Evolutionary conservation across 1,140 invertebrate species (phyloP).

Genomic region (Stratiolaelaps scimitus): DNA sequence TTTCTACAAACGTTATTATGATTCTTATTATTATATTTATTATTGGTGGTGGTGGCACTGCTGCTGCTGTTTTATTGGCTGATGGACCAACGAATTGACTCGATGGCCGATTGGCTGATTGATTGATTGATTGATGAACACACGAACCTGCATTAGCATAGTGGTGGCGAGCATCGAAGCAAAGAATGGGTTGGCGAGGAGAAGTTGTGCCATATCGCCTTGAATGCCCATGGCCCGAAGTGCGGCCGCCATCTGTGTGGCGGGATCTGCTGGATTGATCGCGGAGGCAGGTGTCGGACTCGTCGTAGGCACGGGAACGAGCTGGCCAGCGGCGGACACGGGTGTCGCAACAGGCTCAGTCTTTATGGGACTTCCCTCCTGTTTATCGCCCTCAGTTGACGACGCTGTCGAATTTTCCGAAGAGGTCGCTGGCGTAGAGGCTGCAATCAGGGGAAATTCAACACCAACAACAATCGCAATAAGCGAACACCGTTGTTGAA

Average conservation of each 20-base stretch:
- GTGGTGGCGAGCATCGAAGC: constrained; percentile 34
- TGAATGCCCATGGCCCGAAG: constrained; percentile 11
- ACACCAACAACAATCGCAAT: no score
- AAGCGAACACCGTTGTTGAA: no score
- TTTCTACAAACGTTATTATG: no score
- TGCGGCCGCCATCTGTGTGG: constrained; percentile 7
- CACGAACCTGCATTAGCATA: constrained; percentile 34
- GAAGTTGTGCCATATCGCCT: constrained; percentile 26
- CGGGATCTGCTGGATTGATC: constrained; percentile 5
- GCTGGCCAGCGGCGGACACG: no score
- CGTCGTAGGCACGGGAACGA: no score
- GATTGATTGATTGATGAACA: background rate
- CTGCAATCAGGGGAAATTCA: constrained; percentile 31
- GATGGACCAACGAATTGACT: no score
- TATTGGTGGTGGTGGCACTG: no score
- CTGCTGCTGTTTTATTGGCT: no score
- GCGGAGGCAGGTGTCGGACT: background rate
- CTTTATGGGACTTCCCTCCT: background rate
- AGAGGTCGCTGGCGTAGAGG: constrained; percentile 31
- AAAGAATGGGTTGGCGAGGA: constrained; percentile 34
- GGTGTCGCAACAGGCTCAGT: no score
- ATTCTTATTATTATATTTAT: no score
- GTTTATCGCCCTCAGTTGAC: constrained; percentile 30
- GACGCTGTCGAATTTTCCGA: constrained; percentile 27
- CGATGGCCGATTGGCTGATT: no score